phyloP scores from a whole-genome alignment of 2,113 vertebrate species.

The Vidua chalybeata region DNA sequence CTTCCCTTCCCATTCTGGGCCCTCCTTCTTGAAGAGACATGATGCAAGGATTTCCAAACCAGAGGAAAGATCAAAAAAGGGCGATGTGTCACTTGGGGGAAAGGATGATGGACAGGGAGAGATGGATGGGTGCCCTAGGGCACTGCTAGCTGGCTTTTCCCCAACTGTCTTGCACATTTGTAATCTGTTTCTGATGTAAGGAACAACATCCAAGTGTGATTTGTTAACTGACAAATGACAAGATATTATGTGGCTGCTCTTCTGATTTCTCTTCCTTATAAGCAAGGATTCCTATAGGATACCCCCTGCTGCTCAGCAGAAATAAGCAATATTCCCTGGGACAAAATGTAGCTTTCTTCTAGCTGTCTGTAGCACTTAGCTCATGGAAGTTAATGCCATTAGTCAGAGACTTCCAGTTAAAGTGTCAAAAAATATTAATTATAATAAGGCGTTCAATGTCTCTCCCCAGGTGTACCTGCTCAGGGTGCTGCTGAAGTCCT shows the following conservation, averaged over 20 bases:
- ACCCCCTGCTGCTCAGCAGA: not conserved
- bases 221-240: not conserved
- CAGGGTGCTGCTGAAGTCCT: not conserved
- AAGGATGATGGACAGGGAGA: not conserved
- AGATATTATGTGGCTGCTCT: not conserved
- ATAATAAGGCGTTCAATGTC: not conserved
- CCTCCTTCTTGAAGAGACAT: not conserved
- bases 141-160: not conserved
- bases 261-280: not conserved
- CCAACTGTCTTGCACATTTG: not conserved
- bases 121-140: not conserved
- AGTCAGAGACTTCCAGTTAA: not conserved
- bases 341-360: not conserved
- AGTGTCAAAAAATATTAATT: not conserved
- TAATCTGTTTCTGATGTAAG: not conserved
- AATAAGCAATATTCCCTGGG: not conserved
- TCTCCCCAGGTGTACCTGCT: not conserved
- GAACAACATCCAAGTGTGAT: not conserved
- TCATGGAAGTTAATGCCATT: not conserved
- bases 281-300: not conserved
- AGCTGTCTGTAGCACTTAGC: not conserved
- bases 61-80: not conserved
- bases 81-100: accelerated
- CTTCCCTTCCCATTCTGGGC: not conserved
- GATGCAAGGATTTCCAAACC: not conserved